Evolutionary conservation across 2,797 vertebrate species (phyloP), one percentile per base, ranked within the genome.

Genomic region (Anas bernieri): DNA sequence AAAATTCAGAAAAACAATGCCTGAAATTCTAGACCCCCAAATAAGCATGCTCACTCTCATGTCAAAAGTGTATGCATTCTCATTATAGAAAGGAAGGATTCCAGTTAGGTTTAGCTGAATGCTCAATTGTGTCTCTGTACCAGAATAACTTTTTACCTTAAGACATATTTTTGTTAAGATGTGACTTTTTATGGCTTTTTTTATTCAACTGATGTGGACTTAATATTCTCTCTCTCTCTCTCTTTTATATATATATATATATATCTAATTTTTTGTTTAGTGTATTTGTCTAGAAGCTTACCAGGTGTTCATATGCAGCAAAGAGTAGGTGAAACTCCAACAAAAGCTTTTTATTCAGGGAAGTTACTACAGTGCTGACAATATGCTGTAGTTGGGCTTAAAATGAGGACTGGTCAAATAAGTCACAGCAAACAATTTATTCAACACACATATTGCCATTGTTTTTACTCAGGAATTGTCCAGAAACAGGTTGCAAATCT

Each of bases 271-370:
- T 45, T 45, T 45, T 45, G 43, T 45, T 89, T 72, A 64, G 41
- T 4, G 12, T 87, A 64, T 91, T 92, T 92, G 11, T 90, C 62
- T 55, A 76, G 69, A 89, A 88, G 10, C 17, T 79, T 88, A 48
- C 66, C 79, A 89, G 84, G 84, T 92, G 84, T 86, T 46, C 37
- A 33, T 54, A 67, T 46, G 52, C 33, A 86, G 87, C 23, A 78
- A 75, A 67, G 35, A 90, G 35, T 82, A 92, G 79, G 66, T 94
- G 73, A 91, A 92, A 73, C 31, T 88, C 22, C 66, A 90, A 95
- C 80, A 96, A 93, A 95, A 88, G 54, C 50, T 77, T 95, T 86
- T 94, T 91, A 91, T 96, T 87, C 13, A 2, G 23, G 41, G 17
- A 91, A 92, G 45, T 4, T 89, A 78, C 31, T 22, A 37, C 28